Evolutionary conservation across 2,113 vertebrate species (phyloP), one percentile per base, ranked within the genome.

Genomic region (Polypterus bichir): DNA sequence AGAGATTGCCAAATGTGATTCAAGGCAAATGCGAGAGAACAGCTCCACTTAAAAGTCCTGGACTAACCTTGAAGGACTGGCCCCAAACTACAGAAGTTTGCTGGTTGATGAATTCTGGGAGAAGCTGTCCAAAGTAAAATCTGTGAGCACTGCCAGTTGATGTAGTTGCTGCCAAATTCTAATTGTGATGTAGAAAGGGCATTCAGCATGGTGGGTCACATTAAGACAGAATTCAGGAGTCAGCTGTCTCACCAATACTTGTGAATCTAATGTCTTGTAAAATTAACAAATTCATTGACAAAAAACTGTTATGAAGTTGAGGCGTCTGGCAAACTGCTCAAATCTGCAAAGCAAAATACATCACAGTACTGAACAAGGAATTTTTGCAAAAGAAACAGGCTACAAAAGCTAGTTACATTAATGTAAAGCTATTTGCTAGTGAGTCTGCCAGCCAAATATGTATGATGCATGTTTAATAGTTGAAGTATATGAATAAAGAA

Each of bases 171-270:
- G 10, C 54, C 54, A 56, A 3, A 56, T 27, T 56, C 54, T n/a
- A 56, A 56, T 3, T 56, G 8, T 10, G 8, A 56, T 56, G n/a
- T 56, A 56, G 54, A 56, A 5, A 56, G 54, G 54, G 27, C 49
- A 51, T 51, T 56, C 8, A 56, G 8, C 6, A 5, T 56, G 5
- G 54, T 56, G 9, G 27, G 54, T 6, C 54, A 56, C n/a, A 56
- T 56, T 56, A 10, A 56, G 54, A 56, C 54, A n/a, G 54, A 56
- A 27, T 56, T 56, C 54, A 56, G 8, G 27, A n/a, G n/a, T 8
- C 54, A 6, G 10, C 54, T 56, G n/a, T 10, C n/a, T 27, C 54
- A 56, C 44, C 6, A 27, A 56, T 27, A 56, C 44, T 52, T 7
- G 51, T 52, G 10, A 7, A 52, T 3, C 51, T 52, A 10, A 7